Evolutionary conservation across 1,140 invertebrate genomes (phyloP), one percentile per base, ranked within the genome.

Genomic region (Orussus abietinus): DNA sequence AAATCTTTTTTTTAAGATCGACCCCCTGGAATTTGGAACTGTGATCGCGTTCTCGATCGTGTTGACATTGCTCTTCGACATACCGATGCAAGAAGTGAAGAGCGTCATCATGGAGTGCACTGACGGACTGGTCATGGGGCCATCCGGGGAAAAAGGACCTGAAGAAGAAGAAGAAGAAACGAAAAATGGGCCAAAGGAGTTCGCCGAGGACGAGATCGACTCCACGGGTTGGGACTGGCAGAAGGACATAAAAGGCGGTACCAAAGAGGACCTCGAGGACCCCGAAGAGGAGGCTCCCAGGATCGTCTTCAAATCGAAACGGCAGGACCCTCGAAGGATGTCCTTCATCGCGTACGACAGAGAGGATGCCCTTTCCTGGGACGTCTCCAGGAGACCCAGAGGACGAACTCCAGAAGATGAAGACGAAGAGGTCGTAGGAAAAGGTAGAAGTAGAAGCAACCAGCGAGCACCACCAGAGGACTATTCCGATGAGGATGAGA

Each of bases 51-150:
- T 64, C 12, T 75, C 76, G 1, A 34, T 66, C 10, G 30, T 72
- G 10, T 33, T 79, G 15, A 75, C 76, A 1, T 52, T 79, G 42
- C 56, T 78, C 15, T 67, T 79, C 42, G 77, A 79, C 55, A 59
- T 78, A 49, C 77, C 77, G 21, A 72, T 76, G 53, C 76, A 78
- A 57, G 71, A 77, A 41, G 55, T 78, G 4, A 77, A 75, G 34
- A 72, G 51, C 35, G 62, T 77, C 15, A 51, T 76, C 21, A 63
- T 71, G 51, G 69, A 72, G 36, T 53, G 57, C 31, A 66, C 62
- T 3, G 60, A 69, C 14, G 34, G 19, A 11, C 13, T 42, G 4
- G 4, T 11, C 4, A 11, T 25, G 10, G 40, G 54, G 34, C 33
- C 26, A 22, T n/a, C 21, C 5, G 36, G 42, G 10, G 29, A 19